Base-by-base conservation (phyloP, 2,113 vertebrate species). In the Blennius ocellaris region DNA sequence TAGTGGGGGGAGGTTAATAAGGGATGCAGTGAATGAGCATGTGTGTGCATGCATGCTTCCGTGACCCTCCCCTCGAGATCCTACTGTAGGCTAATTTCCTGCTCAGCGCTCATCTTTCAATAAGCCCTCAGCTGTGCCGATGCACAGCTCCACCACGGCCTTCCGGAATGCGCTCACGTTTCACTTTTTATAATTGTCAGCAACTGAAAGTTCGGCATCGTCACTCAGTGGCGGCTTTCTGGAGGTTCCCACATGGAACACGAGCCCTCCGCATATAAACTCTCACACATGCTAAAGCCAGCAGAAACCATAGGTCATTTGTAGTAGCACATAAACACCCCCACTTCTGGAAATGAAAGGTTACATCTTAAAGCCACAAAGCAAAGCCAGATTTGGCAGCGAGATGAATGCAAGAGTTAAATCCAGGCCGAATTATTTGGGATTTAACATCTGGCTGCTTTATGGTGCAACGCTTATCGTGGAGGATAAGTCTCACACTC, bases 141-240 rank as follows among this genome's bases (percentile, higher is more conserved):
- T 70, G 16, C 82, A 57, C n/a, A 40, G 83, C 88, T 83, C 79
- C 64, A 78, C 63, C 75, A 82, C 45, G 80, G 75, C 71, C 78
- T 50, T 72, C 49, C 65, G 80, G 90, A 94, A 94, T 92, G 91
- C 54, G 88, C 90, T 93, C 92, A 52, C 47, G n/a, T 92, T 93
- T 93, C 93, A 93, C 89, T 90, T 90, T 91, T 92, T 85, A 78
- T 84, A 82, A 87, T 84, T 52, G 76, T 89, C 88, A 85, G 85
- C 90, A 78, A 53, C 59, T 74, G 51, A 77, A 80, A 82, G 49
- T 62, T 67, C 73, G 73, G 57, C 85, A 78, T 84, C 38, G 57
- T 78, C 72, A n/a, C 55, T 70, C 71, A 57, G 61, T 21, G 21
- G 82, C 41, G 45, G 81, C 81, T 78, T 69, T 82, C 59, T 71